Percentiles rank a stretch among this genome's conserved stretches.
Conservation (phyloP, 2,888 invertebrate species). For the Meta bourneti region DNA sequence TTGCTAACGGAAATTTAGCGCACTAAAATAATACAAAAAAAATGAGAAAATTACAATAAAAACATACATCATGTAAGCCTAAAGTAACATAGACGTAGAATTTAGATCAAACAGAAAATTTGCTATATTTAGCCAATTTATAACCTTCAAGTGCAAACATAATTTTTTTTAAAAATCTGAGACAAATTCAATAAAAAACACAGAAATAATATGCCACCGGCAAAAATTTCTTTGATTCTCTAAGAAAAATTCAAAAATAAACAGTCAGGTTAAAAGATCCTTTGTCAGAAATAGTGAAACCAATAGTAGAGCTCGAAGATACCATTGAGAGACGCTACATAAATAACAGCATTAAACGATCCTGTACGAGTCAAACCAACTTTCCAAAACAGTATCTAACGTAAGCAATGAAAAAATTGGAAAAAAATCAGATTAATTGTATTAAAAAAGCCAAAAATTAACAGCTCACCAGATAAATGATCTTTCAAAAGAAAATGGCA, state of each 20-base stretch:
- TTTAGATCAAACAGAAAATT: not conserved
- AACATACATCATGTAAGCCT: not conserved
- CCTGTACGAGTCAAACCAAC: not conserved
- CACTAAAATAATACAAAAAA: no score
- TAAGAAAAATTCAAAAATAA: not conserved
- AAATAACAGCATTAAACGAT: not conserved
- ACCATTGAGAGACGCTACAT: slow-evolving; percentile 15
- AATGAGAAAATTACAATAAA: no score
- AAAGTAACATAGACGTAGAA: not conserved
- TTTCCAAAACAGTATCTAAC: not conserved
- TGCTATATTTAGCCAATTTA: slow-evolving; percentile 44
- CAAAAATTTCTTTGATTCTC: not conserved
- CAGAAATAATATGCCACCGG: not conserved
- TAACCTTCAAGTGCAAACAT: slow-evolving; percentile 1
- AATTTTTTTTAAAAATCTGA: not conserved
- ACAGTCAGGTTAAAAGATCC: not conserved
- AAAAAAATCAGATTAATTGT: slow-evolving; percentile 6
- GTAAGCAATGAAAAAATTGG: not conserved
- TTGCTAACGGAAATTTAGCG: not conserved
- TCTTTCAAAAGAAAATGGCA: slow-evolving; percentile 70
- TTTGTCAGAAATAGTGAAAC: not conserved
- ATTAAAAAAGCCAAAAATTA: not conserved
- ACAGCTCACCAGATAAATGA: slow-evolving; percentile 33
- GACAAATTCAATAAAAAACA: not conserved
- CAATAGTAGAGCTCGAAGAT: not conserved